phyloP scores from a whole-genome alignment of 2,888 invertebrate genomes.

The Spicauda simplicius region DNA sequence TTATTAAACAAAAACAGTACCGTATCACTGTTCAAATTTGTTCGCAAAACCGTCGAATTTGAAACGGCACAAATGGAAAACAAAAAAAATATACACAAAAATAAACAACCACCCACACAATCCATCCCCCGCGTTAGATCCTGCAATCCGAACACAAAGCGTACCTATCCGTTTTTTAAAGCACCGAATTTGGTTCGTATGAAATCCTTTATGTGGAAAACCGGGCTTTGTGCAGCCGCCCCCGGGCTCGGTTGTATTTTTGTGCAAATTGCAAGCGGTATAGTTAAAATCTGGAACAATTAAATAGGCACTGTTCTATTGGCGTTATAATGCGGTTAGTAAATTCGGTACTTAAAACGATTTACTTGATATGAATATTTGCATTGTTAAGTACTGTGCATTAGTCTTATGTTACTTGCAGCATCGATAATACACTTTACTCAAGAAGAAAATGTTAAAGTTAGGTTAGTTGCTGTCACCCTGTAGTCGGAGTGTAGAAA shows the following conservation, averaged over 20 bases:
- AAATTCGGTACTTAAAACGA: not conserved
- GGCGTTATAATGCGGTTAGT: slow-evolving; percentile 9
- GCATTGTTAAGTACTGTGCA: not conserved
- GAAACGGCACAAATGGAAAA: not conserved
- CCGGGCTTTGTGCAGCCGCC: slow-evolving; percentile 26
- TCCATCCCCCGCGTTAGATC: slow-evolving; percentile 33
- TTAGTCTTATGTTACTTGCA: not conserved
- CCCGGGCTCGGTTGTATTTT: slow-evolving; percentile 12
- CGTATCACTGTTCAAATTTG: not conserved
- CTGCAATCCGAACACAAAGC: slow-evolving; percentile 33
- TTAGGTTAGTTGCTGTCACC: too few species aligned
- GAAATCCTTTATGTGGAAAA: slow-evolving; percentile 35
- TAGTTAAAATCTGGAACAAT: slow-evolving; percentile 30
- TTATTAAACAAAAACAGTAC: not conserved
- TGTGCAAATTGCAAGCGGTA: slow-evolving; percentile 28
- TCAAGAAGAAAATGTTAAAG: too few species aligned
- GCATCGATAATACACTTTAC: too few species aligned
- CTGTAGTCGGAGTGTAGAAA: too few species aligned
- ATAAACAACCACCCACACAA: slow-evolving; percentile 23
- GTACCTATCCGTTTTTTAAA: slow-evolving; percentile 35
- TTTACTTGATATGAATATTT: not conserved
- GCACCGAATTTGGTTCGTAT: slow-evolving; percentile 34
- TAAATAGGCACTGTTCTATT: slow-evolving; percentile 25
- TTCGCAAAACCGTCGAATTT: not conserved
- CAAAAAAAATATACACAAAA: slow-evolving; percentile 2